phyloP scores from a whole-genome alignment of 2,888 invertebrate species.

The Tinea semifulvella region DNA sequence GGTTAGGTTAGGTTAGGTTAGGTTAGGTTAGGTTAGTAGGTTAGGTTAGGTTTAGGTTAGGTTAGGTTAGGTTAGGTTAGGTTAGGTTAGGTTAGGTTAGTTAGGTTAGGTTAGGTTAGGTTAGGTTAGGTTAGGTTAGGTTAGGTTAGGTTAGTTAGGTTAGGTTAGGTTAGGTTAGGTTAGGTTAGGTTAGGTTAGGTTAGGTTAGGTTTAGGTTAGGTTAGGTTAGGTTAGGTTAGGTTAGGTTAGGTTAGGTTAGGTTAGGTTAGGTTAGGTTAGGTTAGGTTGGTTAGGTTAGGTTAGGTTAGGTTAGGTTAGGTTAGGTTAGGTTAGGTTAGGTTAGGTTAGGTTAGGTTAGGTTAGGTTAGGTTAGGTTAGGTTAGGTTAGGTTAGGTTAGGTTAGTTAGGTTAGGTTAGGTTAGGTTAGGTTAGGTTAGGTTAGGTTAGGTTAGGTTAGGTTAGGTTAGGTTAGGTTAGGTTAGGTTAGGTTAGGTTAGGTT shows the following conservation, averaged over 20 bases:
- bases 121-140: slow-evolving; percentile 17
- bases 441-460: slow-evolving; percentile 19
- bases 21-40: slow-evolving; percentile 16
- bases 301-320: slow-evolving; percentile 20
- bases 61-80: slow-evolving; percentile 19
- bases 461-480: slow-evolving; percentile 20
- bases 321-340: slow-evolving; percentile 20
- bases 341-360: slow-evolving; percentile 19
- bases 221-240: slow-evolving; percentile 20
- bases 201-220: slow-evolving; percentile 21
- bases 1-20: slow-evolving; percentile 14
- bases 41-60: slow-evolving; percentile 18
- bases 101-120: slow-evolving; percentile 17
- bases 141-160: slow-evolving; percentile 16
- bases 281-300: slow-evolving; percentile 19
- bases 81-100: slow-evolving; percentile 19
- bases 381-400: slow-evolving; percentile 18
- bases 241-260: slow-evolving; percentile 20
- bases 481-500: slow-evolving; percentile 23
- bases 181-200: slow-evolving; percentile 19
- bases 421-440: slow-evolving; percentile 18
- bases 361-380: slow-evolving; percentile 18
- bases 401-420: slow-evolving; percentile 18
- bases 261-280: slow-evolving; percentile 20
- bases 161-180: slow-evolving; percentile 17